phyloP scores from a whole-genome alignment of 2,888 invertebrate species.

The Caenorhabditis japonica region DNA sequence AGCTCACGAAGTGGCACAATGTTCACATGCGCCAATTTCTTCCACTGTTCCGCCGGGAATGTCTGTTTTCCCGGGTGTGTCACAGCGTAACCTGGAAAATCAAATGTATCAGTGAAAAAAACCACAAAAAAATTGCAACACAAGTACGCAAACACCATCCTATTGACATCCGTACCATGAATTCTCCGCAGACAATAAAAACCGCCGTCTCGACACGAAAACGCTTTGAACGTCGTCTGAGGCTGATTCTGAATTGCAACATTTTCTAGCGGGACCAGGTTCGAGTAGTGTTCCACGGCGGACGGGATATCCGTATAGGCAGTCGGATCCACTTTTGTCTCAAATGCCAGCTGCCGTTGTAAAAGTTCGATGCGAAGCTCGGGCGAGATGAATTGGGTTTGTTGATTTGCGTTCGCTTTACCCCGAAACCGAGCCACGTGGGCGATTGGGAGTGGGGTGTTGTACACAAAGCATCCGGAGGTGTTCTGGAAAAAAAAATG shows the following conservation, averaged over 20 bases:
- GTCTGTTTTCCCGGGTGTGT: constrained; percentile 87
- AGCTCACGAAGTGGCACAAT: constrained; percentile 91
- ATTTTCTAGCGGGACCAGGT: constrained; percentile 62
- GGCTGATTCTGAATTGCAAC: constrained; percentile 32
- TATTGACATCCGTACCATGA: constrained; percentile 50
- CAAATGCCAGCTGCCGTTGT: constrained; percentile 65
- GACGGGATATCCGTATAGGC: constrained; percentile 61
- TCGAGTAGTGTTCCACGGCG: constrained; percentile 60
- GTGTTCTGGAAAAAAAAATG: constrained; percentile 40
- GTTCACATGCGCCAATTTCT: constrained; percentile 91
- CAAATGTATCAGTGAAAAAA: constrained; percentile 2
- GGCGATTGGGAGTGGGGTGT: constrained; percentile 52
- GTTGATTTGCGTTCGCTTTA: constrained; percentile 55
- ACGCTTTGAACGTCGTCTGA: constrained; percentile 57
- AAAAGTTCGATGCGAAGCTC: constrained; percentile 64
- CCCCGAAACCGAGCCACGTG: constrained; percentile 63
- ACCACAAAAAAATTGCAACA: background rate
- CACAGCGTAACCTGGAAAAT: constrained; percentile 83
- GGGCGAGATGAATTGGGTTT: constrained; percentile 61
- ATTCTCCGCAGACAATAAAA: constrained; percentile 64
- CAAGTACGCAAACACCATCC: background rate
- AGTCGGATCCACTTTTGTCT: constrained; percentile 53
- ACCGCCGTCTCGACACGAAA: constrained; percentile 62
- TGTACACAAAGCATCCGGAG: constrained; percentile 50
- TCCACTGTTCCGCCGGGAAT: constrained; percentile 91